phyloP scores from a whole-genome alignment of 2,888 invertebrate species.

The Polydrusus tereticollis region DNA sequence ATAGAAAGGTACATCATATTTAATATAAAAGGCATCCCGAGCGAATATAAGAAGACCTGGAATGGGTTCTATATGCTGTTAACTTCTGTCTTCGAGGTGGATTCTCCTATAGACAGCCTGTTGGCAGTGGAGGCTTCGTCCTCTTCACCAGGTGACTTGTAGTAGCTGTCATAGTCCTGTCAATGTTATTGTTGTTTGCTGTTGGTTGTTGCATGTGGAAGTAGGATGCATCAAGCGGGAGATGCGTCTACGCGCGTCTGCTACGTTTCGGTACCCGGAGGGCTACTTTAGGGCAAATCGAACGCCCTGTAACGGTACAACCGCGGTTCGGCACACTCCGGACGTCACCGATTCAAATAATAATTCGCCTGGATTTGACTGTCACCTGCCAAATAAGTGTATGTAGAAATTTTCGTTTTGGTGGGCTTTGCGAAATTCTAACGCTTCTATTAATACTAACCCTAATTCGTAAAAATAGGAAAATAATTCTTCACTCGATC shows the following conservation, averaged over 20 bases:
- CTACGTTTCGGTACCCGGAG: constrained; percentile 48
- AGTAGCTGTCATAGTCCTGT: constrained; percentile 32
- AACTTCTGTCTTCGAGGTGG: constrained; percentile 61
- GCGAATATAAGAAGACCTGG: not conserved
- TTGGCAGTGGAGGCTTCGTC: constrained; percentile 61
- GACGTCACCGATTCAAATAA: constrained; percentile 48
- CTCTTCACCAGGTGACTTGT: constrained; percentile 56
- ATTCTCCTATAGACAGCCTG: constrained; percentile 62
- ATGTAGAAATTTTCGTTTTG: constrained; percentile 34
- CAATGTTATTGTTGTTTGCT: constrained; percentile 38
- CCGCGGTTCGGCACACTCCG: constrained; percentile 1
- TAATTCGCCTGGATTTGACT: constrained; percentile 47
- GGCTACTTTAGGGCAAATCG: constrained; percentile 46
- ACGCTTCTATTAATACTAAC: constrained; percentile 41
- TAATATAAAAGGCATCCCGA: not conserved
- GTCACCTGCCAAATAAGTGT: constrained; percentile 44
- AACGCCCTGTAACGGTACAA: constrained; percentile 40
- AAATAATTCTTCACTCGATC: too few relatives aligned
- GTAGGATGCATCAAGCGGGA: constrained; percentile 45
- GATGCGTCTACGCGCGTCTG: constrained; percentile 49
- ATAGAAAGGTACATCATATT: too few relatives aligned
- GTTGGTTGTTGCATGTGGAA: constrained; percentile 41
- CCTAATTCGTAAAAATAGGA: not conserved
- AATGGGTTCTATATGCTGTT: constrained; percentile 53
- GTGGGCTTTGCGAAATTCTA: constrained; percentile 34